Percentiles rank a stretch among this genome's conserved stretches.
Evolutionary conservation across 2,113 vertebrate genomes (phyloP).

Genomic region (Penelope pileata): DNA sequence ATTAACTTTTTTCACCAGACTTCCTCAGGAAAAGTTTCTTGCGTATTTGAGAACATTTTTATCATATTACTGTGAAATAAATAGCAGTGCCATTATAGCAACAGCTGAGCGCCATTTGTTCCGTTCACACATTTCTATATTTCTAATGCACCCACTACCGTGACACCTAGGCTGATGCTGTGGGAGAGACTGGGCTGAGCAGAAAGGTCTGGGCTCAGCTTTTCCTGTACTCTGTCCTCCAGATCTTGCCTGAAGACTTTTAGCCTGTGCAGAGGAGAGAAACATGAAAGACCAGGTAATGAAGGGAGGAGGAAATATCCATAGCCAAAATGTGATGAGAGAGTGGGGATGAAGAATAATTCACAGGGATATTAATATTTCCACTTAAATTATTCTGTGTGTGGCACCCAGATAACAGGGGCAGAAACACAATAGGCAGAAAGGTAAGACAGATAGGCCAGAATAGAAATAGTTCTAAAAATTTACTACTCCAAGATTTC

Average conservation of each 20-base stretch:
- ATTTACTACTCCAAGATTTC: conserved; percentile 46
- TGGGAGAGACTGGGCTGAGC: background rate
- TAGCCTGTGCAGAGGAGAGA: background rate
- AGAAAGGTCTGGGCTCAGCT: background rate
- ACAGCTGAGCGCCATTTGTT: background rate
- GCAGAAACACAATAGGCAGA: background rate
- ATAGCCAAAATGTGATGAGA: background rate
- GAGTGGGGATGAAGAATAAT: background rate
- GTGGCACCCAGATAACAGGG: background rate
- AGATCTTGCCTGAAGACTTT: background rate
- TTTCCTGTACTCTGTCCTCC: background rate
- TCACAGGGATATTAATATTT: conserved; percentile 34
- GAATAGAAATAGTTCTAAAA: conserved; percentile 44
- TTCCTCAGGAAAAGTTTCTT: background rate
- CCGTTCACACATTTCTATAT: background rate
- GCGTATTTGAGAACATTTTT: background rate
- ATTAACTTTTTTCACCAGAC: background rate
- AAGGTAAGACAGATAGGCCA: conserved; percentile 37
- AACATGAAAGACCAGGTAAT: background rate
- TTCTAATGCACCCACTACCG: background rate
- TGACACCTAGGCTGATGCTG: background rate
- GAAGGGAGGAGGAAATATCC: conserved; percentile 13
- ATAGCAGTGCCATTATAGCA: background rate
- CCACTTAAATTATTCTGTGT: background rate
- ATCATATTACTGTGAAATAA: background rate